Evolutionary conservation across 2,797 vertebrate species (phyloP).

Genomic region (Myripristis murdjan): DNA sequence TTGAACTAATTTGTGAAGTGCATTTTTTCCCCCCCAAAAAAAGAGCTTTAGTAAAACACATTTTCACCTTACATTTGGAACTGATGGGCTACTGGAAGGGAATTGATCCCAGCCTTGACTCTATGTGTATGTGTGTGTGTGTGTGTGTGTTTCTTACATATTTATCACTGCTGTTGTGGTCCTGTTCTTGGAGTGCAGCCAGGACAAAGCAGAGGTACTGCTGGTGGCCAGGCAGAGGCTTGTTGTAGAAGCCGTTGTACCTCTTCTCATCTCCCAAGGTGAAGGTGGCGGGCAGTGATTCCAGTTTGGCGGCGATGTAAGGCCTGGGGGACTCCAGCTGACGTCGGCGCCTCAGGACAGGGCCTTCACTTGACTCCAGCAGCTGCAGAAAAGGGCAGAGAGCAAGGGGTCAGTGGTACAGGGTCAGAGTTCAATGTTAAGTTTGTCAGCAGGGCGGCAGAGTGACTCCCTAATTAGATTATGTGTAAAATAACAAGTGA

Average conservation of each 20-base stretch:
- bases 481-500: not conserved
- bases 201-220: slow-evolving; percentile 95
- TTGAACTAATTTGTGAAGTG: not conserved
- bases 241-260: slow-evolving; percentile 96
- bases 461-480: not conserved
- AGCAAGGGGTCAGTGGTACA: not conserved
- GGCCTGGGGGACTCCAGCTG: slow-evolving; percentile 90
- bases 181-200: slow-evolving; percentile 90
- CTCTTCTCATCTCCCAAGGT: slow-evolving; percentile 94
- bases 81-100: no score
- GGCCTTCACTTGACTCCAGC: slow-evolving; percentile 89
- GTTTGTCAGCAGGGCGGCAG: not conserved
- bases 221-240: slow-evolving; percentile 89
- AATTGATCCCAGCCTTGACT: not conserved
- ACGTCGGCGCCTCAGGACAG: slow-evolving; percentile 85
- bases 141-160: slow-evolving; percentile 72
- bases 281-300: slow-evolving; percentile 90
- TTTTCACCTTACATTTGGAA: not conserved
- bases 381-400: slow-evolving; percentile 82
- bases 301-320: slow-evolving; percentile 94
- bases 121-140: not conserved
- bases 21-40: not conserved
- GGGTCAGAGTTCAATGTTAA: slow-evolving; percentile 6
- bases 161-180: slow-evolving; percentile 67
- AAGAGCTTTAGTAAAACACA: not conserved